Base-by-base conservation (phyloP, 1,140 invertebrate genomes). In the Drosophila neocordata region DNA sequence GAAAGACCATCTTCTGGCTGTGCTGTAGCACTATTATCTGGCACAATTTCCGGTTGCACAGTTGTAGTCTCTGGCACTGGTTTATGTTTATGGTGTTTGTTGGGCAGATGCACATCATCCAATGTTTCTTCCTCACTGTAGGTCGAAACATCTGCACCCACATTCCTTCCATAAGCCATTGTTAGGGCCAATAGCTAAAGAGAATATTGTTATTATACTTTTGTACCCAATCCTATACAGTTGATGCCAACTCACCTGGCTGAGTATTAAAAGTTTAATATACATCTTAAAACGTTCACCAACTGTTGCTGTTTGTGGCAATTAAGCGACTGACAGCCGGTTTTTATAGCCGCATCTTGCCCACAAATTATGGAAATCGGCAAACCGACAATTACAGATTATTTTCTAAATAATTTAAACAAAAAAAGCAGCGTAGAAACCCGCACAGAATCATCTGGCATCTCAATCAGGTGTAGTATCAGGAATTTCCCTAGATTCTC, bases 301-400 rank as follows among this genome's bases (percentile, higher is more conserved):
- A 52, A 65, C 41, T 63, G 35, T 18, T 20, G 31, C 70, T 87
- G 70, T 38, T 74, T 67, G 56, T 13, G 22, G 31, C 37, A 41
- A 56, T 59, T 37, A 18, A 53, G 13, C 1, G 31, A 52, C 56
- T 56, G 41, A 35, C 20, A 15, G 18, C 64, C 18, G 27, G 41
- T 58, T 82, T 87, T 64, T 87, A 87, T 87, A 87, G 74, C 11
- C 31, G 6, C 11, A 52, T 37, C 15, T 64, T 66, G 72, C 73
- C 73, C 59, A 75, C 73, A 55, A 44, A 65, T 51, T 76, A 76
- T 76, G 73, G 56, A 76, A 76, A 76, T 76, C 38, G 35, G 9
- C 48, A 57, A 69, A 70, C 69, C 75, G 41, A 67, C 37, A 41
- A 59, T 13, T 63, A 55, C 7, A 24, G 53, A 56, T 56, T 56